Conservation (phyloP, 1,140 invertebrate genomes). For the Trissolcus basalis region DNA sequence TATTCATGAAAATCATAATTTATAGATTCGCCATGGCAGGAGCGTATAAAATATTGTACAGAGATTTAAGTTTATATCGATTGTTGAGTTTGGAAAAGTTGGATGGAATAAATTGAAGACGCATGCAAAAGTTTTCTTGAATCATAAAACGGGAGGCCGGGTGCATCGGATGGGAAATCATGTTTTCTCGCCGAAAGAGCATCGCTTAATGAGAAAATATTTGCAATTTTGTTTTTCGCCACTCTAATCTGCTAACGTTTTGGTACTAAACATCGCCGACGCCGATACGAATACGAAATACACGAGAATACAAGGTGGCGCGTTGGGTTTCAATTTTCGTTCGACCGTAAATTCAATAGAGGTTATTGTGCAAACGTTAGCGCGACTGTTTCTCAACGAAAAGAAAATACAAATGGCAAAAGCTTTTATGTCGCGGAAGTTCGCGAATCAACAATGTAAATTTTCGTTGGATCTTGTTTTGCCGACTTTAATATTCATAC, state of each 20-base stretch:
- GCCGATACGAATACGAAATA: conserved; percentile 14
- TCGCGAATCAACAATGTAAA: conserved; percentile 58
- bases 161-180: no score
- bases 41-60: no score
- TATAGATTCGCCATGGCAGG: no score
- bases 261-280: not conserved
- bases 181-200: not conserved
- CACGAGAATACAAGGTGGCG: conserved; percentile 3
- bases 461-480: conserved; percentile 36
- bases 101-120: no score
- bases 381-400: conserved; percentile 19
- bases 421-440: conserved; percentile 36
- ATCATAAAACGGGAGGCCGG: no score
- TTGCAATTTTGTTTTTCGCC: conserved; percentile 4
- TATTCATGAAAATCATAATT: no score
- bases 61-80: no score
- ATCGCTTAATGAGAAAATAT: conserved; percentile 11
- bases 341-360: conserved; percentile 29
- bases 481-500: conserved; percentile 39
- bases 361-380: conserved; percentile 43
- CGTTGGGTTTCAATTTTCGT: conserved; percentile 32
- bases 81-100: no score
- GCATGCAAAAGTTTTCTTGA: no score
- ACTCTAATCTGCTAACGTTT: conserved; percentile 1
- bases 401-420: conserved; percentile 24